These are phyloP conservation scores for Hirtodrosophila trivittata DNA, from an alignment of 2,888 invertebrate genomes.

Conservation along the genomic window DNA sequence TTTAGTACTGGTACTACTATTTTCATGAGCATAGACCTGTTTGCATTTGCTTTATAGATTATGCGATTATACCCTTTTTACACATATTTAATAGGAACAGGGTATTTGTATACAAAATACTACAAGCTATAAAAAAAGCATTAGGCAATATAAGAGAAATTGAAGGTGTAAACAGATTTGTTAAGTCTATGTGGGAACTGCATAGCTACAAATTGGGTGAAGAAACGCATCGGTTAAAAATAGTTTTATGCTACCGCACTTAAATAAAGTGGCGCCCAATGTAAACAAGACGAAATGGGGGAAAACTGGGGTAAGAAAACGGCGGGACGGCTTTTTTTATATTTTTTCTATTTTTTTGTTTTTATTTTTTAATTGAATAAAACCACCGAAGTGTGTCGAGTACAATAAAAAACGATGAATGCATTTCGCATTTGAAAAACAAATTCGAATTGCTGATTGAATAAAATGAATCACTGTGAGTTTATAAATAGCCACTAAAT, in stretches of 20 bases:
- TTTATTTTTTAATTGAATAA: slow-evolving; percentile 38
- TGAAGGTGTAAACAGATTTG: slow-evolving; percentile 74
- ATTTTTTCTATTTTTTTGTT: slow-evolving; percentile 14
- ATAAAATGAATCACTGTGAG: slow-evolving; percentile 38
- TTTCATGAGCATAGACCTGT: too few species aligned
- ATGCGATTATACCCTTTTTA: background rate
- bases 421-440: slow-evolving; percentile 39
- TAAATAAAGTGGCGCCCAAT: slow-evolving; percentile 61
- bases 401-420: slow-evolving; percentile 66
- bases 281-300: slow-evolving; percentile 52
- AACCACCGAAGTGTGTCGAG: slow-evolving; percentile 73
- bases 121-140: slow-evolving; percentile 52
- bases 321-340: slow-evolving; percentile 19
- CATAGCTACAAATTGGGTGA: slow-evolving; percentile 58
- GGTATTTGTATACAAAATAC: slow-evolving; percentile 36
- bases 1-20: too few species aligned
- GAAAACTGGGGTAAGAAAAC: slow-evolving; percentile 30
- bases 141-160: slow-evolving; percentile 24
- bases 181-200: slow-evolving; percentile 44
- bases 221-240: slow-evolving; percentile 64
- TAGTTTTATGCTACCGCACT: slow-evolving; percentile 53
- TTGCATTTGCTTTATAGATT: too few species aligned
- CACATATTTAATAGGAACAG: background rate
- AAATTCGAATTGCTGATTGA: slow-evolving; percentile 33
- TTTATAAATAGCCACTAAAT: slow-evolving; percentile 44